Conservation (phyloP, 2,113 vertebrate genomes). For the Myotis yumanensis region DNA sequence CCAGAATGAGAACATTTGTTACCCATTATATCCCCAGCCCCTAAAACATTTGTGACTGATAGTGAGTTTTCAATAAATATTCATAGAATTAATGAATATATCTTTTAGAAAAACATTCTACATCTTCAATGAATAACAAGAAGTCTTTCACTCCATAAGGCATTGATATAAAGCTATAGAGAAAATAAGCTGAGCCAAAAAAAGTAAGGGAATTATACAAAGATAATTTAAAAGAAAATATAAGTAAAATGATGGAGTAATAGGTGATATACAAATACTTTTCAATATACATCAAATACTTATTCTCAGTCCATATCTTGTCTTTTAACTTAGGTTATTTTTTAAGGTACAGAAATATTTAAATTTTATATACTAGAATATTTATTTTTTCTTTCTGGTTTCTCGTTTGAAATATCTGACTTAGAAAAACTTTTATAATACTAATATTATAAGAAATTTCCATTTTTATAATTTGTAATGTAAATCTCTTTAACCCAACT, state of each 20-base stretch:
- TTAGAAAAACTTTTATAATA: not conserved
- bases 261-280: not conserved
- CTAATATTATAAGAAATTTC: not conserved
- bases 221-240: constrained; percentile 7
- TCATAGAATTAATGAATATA: not conserved
- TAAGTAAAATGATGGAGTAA: not conserved
- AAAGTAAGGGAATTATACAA: not conserved
- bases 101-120: constrained; percentile 3
- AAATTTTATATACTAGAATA: not conserved
- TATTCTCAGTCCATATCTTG: not conserved
- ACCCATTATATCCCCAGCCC: not conserved
- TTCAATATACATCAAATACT: not conserved
- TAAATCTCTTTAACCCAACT: not conserved
- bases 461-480: not conserved
- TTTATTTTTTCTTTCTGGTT: not conserved
- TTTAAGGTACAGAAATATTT: not conserved
- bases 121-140: not conserved
- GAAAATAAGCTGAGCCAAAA: not conserved
- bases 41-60: not conserved
- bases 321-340: constrained; percentile 6
- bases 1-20: not conserved
- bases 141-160: not conserved
- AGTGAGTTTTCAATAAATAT: not conserved
- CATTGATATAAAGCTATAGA: not conserved
- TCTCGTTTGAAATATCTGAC: not conserved